phyloP scores from a whole-genome alignment of 1,140 invertebrate species.

The Atta texana region DNA sequence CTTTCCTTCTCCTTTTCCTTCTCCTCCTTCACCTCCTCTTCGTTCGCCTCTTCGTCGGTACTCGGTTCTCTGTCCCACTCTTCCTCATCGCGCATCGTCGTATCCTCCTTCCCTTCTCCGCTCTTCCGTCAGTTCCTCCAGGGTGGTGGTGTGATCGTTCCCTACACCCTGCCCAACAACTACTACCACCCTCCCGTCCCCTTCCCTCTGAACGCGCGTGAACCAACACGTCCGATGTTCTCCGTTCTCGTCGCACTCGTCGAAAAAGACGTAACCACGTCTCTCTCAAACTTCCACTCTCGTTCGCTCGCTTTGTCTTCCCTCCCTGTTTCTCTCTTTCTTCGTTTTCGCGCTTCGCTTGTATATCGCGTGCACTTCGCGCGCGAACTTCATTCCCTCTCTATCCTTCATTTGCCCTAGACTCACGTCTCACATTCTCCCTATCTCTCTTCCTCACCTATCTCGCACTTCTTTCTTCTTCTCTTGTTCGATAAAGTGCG shows the following conservation, averaged over 20 bases:
- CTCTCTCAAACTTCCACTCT: slow-evolving; percentile 38
- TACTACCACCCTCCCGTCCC: background rate
- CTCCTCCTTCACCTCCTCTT: slow-evolving; percentile 61
- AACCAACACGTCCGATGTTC: slow-evolving; percentile 51
- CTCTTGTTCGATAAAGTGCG: slow-evolving; percentile 7
- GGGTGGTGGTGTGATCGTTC: slow-evolving; percentile 64
- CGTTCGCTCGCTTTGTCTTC: slow-evolving; percentile 24
- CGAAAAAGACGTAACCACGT: slow-evolving; percentile 26
- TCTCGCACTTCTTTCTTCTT: background rate
- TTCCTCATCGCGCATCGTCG: slow-evolving; percentile 57
- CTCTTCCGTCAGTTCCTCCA: slow-evolving; percentile 39
- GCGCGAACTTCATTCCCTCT: slow-evolving; percentile 30
- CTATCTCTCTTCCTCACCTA: slow-evolving; percentile 28
- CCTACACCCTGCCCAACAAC: slow-evolving; percentile 57
- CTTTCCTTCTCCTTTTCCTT: slow-evolving; percentile 75
- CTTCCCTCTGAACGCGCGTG: slow-evolving; percentile 33
- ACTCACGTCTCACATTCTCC: background rate
- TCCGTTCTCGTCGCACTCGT: slow-evolving; percentile 55
- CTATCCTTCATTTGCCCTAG: slow-evolving; percentile 38
- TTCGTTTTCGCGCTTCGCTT: slow-evolving; percentile 65
- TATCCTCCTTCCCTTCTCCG: slow-evolving; percentile 47
- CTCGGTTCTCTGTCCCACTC: background rate
- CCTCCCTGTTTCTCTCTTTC: slow-evolving; percentile 42
- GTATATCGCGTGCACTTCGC: slow-evolving; percentile 48
- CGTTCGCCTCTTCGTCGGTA: slow-evolving; percentile 65